phyloP scores from a whole-genome alignment of 1,140 invertebrate genomes.

The Sweltsa coloradensis region DNA sequence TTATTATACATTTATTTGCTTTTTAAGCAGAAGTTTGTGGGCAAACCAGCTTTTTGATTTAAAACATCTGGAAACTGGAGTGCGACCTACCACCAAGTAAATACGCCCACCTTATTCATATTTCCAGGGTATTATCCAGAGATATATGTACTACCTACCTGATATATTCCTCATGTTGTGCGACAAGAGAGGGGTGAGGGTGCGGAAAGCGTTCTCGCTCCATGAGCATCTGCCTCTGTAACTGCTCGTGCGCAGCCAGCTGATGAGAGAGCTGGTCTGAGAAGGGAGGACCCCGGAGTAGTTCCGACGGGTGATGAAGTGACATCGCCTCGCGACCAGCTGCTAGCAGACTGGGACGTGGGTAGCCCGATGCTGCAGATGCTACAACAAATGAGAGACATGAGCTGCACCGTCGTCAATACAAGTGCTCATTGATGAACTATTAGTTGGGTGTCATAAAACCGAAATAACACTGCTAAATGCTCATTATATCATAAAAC shows the following conservation, averaged over 20 bases:
- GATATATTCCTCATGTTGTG: conserved; percentile 69
- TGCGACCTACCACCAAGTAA: no score
- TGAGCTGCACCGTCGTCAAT: no score
- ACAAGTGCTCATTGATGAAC: no score
- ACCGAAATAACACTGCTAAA: no score
- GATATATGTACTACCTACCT: conserved; percentile 40
- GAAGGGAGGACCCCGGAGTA: conserved; percentile 59
- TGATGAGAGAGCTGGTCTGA: conserved; percentile 73
- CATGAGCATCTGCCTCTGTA: conserved; percentile 72
- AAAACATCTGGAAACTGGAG: no score
- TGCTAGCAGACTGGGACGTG: conserved; percentile 43
- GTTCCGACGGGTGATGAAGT: conserved; percentile 49
- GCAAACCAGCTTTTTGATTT: no score
- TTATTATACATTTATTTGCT: neutral
- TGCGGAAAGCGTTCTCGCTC: conserved; percentile 58
- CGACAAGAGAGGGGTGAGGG: conserved; percentile 48
- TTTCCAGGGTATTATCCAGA: no score
- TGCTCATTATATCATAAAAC: no score
- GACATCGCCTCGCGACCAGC: conserved; percentile 41
- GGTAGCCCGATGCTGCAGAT: conserved; percentile 43
- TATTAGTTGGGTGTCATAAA: no score
- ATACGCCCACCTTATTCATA: no score
- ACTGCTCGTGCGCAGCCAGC: conserved; percentile 68
- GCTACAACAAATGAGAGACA: conserved; percentile 26
- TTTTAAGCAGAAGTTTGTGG: neutral